These are phyloP conservation scores for Gisinianus flammeolus DNA, from an alignment of 2,888 invertebrate genomes.

Conservation along the genomic window DNA sequence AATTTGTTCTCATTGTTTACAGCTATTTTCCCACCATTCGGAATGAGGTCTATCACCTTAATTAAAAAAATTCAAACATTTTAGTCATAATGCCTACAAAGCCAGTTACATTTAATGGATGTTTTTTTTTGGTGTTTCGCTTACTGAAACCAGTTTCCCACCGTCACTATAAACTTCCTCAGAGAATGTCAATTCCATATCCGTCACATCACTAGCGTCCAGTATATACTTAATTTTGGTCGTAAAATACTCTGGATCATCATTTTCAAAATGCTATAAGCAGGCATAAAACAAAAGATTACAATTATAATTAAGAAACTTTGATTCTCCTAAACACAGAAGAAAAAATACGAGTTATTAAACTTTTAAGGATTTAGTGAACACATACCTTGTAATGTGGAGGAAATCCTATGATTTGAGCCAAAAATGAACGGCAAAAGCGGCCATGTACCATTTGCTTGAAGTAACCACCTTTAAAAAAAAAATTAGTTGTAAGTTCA, in stretches of 20 bases:
- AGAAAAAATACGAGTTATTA: neutral
- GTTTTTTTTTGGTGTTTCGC: neutral
- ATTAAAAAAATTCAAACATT: conserved; percentile 19
- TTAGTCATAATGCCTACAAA: neutral
- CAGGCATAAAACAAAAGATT: conserved; percentile 10
- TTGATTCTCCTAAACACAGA: no score
- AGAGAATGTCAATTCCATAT: conserved; percentile 62
- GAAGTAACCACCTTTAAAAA: conserved; percentile 62
- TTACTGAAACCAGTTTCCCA: conserved; percentile 59
- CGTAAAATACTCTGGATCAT: conserved; percentile 64
- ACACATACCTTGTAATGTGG: conserved; percentile 63
- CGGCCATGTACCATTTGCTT: conserved; percentile 63
- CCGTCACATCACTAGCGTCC: conserved; percentile 62
- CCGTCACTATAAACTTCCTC: conserved; percentile 62
- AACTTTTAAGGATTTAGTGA: neutral
- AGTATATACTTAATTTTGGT: conserved; percentile 63
- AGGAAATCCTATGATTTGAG: conserved; percentile 64
- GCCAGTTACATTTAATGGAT: no score
- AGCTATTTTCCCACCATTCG: conserved; percentile 61
- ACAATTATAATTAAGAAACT: neutral
- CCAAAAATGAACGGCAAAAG: conserved; percentile 64
- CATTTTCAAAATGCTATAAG: conserved; percentile 64
- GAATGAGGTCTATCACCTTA: conserved; percentile 63
- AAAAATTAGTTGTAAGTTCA: no score
- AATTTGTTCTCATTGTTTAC: conserved; percentile 64